These are phyloP conservation scores for Bubo blakistoni DNA, from an alignment of 2,113 vertebrate genomes.

Conservation along the genomic window DNA sequence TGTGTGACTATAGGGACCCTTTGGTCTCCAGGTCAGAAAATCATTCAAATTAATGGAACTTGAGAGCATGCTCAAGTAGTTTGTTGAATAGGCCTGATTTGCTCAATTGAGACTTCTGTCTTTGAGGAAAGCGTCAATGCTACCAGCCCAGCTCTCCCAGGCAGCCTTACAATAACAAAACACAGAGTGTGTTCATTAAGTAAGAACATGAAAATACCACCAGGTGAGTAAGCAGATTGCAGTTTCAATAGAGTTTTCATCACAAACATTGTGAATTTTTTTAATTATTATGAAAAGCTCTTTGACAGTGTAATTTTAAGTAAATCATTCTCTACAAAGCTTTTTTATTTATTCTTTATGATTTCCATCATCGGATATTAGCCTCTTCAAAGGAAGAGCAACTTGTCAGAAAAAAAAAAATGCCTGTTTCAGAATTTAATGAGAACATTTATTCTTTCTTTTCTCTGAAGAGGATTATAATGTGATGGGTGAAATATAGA, in stretches of 20 bases:
- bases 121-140: background rate
- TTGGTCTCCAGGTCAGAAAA: background rate
- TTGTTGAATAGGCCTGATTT: constrained; percentile 9
- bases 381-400: constrained; percentile 43
- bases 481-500: constrained; percentile 61
- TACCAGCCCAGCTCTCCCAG: background rate
- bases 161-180: constrained; percentile 6
- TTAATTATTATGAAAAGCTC: constrained; percentile 29
- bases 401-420: constrained; percentile 24
- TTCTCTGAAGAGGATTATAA: constrained; percentile 65
- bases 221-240: constrained; percentile 46
- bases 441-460: constrained; percentile 70
- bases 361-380: background rate
- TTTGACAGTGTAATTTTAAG: constrained; percentile 18
- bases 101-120: background rate
- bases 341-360: constrained; percentile 35
- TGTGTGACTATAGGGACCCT: background rate
- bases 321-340: constrained; percentile 7
- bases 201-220: constrained; percentile 23
- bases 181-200: background rate
- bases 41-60: background rate
- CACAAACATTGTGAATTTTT: background rate
- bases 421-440: constrained; percentile 60
- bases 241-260: constrained; percentile 38
- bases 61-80: background rate